phyloP scores from a whole-genome alignment of 2,113 vertebrate species.

The Mola mola region DNA sequence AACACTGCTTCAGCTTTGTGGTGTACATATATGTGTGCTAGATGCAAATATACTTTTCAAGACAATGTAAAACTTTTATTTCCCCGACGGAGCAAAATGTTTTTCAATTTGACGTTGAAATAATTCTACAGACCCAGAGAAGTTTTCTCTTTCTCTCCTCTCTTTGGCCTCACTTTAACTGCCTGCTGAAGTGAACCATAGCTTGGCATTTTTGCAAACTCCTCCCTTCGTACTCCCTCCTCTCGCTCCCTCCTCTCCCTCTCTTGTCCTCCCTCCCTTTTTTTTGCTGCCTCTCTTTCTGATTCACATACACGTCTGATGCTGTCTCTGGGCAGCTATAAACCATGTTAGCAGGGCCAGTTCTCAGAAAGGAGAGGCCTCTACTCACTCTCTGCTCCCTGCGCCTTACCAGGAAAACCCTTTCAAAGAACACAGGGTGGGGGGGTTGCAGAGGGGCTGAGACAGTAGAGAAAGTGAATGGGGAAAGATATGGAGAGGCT shows the following conservation, averaged over 20 bases:
- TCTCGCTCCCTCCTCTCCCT: not conserved
- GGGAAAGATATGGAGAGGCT: conserved; percentile 63
- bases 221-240: conserved; percentile 60
- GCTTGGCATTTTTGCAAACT: conserved; percentile 78
- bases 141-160: conserved; percentile 43
- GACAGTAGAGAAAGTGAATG: conserved; percentile 61
- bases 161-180: conserved; percentile 79
- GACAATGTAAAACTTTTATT: not conserved
- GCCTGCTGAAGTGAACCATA: conserved; percentile 80
- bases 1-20: not conserved
- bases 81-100: conserved; percentile 9
- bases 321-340: conserved; percentile 78
- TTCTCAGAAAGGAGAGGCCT: conserved; percentile 80
- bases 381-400: conserved; percentile 50
- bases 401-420: conserved; percentile 72
- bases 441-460: conserved; percentile 32
- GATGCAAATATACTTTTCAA: not conserved
- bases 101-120: conserved; percentile 45
- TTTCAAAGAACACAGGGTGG: conserved; percentile 72
- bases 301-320: conserved; percentile 74
- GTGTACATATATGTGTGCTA: not conserved
- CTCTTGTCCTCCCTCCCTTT: conserved; percentile 21
- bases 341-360: conserved; percentile 72
- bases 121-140: conserved; percentile 29
- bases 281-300: conserved; percentile 51